A percentile compares a stretch with the other conserved stretches of the same genome.
These are phyloP conservation scores for Sebastes taczanowskii DNA, from an alignment of 2,797 vertebrate genomes.

Conservation along the genomic window DNA sequence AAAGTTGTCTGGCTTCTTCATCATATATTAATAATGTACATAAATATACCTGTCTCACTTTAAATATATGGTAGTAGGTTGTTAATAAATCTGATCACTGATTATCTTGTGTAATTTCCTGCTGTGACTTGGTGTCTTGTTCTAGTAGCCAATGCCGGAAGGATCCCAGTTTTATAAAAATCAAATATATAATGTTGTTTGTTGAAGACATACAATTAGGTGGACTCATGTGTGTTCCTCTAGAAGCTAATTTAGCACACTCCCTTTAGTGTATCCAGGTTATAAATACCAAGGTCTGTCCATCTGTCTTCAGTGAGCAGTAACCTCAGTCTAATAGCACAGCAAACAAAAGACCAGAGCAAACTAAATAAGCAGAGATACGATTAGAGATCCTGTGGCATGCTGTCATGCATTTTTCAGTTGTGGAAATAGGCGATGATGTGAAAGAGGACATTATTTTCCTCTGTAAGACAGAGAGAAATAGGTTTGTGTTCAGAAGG, in stretches of 20 bases:
- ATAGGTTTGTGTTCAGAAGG: background rate
- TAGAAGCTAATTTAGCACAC: background rate
- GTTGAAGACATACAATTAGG: background rate
- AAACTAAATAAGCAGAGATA: conserved; percentile 48
- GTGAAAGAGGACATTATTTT: conserved; percentile 6
- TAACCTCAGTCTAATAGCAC: conserved; percentile 48
- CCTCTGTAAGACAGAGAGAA: background rate
- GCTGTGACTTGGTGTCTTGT: background rate
- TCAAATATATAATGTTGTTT: background rate
- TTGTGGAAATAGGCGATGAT: conserved; percentile 21
- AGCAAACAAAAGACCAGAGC: conserved; percentile 59
- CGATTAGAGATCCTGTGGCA: conserved; percentile 51
- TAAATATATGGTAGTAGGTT: background rate
- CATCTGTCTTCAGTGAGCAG: conserved; percentile 21
- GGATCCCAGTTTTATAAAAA: background rate
- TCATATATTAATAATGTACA: background rate
- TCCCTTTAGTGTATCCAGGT: background rate
- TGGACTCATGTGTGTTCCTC: background rate
- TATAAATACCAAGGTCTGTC: conserved; percentile 44
- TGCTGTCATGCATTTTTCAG: conserved; percentile 45
- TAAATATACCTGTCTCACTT: background rate
- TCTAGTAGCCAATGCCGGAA: background rate
- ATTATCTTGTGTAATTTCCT: background rate
- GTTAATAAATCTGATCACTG: background rate
- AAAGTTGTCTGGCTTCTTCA: background rate